A percentile compares a stretch with the other conserved stretches of the same genome.
These are phyloP conservation scores for Callitettix versicolor DNA, from an alignment of 1,140 invertebrate species.

Conservation along the genomic window DNA sequence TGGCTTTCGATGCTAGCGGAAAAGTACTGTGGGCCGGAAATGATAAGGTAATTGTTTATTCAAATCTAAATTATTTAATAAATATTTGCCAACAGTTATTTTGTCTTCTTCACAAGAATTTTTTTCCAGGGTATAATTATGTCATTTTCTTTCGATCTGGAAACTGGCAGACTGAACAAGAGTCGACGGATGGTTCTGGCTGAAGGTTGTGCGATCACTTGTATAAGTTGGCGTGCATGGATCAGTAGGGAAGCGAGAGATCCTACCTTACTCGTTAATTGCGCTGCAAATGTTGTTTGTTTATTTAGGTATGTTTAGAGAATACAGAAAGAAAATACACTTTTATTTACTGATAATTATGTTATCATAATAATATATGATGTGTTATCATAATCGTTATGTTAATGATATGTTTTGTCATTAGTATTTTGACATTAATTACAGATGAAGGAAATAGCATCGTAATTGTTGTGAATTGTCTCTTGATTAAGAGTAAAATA, in stretches of 20 bases:
- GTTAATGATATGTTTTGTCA: background rate
- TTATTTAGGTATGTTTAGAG: conserved; percentile 50
- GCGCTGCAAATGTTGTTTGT: conserved; percentile 60
- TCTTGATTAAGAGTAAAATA: no score
- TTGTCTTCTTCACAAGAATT: no score
- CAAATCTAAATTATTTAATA: background rate
- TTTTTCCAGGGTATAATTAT: conserved; percentile 49
- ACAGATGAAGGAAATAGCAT: no score
- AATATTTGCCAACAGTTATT: no score
- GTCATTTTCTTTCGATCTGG: conserved; percentile 58
- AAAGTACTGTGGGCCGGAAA: conserved; percentile 75
- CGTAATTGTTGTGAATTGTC: no score
- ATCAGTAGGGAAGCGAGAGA: conserved; percentile 64
- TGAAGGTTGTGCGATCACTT: conserved; percentile 52
- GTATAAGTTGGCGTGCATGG: conserved; percentile 72
- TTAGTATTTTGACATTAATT: no score
- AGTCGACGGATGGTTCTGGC: conserved; percentile 49
- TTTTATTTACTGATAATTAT: no score
- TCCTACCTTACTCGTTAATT: conserved; percentile 67
- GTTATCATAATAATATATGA: conserved; percentile 1
- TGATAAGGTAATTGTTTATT: conserved; percentile 49
- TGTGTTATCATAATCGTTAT: background rate
- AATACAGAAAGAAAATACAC: no score
- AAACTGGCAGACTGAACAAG: conserved; percentile 59
- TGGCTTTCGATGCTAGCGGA: conserved; percentile 69